A percentile compares a stretch with the other conserved stretches of the same genome.
Evolutionary conservation across 2,888 invertebrate genomes (phyloP).

Genomic region (Agrenia bidenticulata): DNA sequence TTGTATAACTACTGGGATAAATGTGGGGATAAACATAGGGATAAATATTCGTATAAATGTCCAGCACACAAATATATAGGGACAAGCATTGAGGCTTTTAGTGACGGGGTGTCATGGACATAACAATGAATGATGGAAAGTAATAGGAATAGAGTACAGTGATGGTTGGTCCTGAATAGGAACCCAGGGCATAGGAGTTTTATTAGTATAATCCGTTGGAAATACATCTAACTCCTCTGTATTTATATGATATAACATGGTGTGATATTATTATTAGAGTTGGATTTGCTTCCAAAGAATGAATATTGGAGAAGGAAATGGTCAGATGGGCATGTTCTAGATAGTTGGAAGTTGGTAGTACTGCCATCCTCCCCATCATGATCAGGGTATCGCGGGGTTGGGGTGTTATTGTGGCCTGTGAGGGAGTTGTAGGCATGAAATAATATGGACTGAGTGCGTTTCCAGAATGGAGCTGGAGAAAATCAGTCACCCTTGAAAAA

Average conservation of each 20-base stretch:
- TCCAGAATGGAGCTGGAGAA: constrained; percentile 49
- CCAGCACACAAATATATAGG: no score
- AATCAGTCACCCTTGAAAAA: constrained; percentile 53
- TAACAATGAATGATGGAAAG: no score
- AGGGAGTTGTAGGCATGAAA: background rate
- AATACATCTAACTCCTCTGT: background rate
- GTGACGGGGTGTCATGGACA: no score
- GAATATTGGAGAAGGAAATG: no score
- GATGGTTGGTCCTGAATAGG: background rate
- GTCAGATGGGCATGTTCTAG: background rate
- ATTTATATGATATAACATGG: no score
- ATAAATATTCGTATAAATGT: no score
- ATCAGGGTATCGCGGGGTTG: background rate
- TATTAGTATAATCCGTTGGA: constrained; percentile 6
- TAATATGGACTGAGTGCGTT: constrained; percentile 27
- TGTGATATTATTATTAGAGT: no score
- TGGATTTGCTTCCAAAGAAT: no score
- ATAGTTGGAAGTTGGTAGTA: background rate
- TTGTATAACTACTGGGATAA: no score
- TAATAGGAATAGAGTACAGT: no score
- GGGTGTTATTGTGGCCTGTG: background rate
- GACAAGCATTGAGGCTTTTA: no score
- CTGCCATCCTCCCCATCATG: background rate
- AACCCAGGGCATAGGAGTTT: background rate
- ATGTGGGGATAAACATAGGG: no score